phyloP scores from a whole-genome alignment of 2,797 vertebrate genomes.

The Eulemur coronatus region DNA sequence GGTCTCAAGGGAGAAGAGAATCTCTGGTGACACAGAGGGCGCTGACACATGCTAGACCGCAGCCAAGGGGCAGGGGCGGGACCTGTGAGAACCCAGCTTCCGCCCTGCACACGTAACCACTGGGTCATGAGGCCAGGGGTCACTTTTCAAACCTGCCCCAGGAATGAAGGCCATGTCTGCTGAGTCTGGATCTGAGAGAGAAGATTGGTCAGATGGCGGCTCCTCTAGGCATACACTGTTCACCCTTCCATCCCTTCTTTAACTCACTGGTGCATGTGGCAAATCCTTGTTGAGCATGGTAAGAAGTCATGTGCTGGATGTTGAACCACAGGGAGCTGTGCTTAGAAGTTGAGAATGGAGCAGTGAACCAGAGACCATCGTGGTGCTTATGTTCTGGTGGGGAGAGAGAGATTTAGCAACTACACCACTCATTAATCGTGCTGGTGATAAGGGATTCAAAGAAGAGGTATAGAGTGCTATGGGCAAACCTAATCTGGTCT shows the following conservation, averaged over 20 bases:
- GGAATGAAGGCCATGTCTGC: background rate
- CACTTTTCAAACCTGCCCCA: background rate
- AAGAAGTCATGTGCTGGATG: background rate
- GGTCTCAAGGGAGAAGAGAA: background rate
- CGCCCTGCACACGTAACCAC: no score
- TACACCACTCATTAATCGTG: background rate
- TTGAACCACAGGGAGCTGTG: background rate
- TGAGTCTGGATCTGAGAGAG: background rate
- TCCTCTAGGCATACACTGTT: fast-evolving
- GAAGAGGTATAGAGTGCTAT: background rate
- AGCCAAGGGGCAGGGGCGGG: background rate
- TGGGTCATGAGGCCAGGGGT: background rate
- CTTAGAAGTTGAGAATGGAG: background rate
- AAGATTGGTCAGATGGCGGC: background rate
- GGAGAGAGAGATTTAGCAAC: background rate
- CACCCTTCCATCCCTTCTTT: background rate
- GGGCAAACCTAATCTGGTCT: background rate
- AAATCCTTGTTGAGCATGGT: background rate
- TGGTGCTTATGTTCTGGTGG: background rate
- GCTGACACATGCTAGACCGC: no score
- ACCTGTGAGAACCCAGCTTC: background rate
- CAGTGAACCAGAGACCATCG: background rate
- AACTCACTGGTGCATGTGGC: background rate
- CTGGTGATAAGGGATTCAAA: background rate
- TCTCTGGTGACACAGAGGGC: background rate